These are phyloP conservation scores for Battus philenor DNA, from an alignment of 1,140 invertebrate species.

Conservation along the genomic window DNA sequence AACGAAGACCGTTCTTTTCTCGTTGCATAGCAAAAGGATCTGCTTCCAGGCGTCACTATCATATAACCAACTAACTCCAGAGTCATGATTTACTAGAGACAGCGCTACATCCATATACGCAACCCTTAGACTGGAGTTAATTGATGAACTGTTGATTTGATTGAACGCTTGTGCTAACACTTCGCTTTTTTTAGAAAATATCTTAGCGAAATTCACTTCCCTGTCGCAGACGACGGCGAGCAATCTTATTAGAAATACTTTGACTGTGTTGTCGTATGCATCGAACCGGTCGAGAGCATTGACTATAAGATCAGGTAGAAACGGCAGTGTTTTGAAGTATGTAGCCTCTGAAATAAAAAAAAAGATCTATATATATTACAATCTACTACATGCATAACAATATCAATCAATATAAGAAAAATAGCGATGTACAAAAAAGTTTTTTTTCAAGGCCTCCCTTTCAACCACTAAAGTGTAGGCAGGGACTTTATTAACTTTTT, in stretches of 20 bases:
- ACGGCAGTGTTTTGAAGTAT: constrained; percentile 32
- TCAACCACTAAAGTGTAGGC: too few relatives aligned
- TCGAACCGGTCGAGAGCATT: constrained; percentile 33
- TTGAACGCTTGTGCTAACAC: constrained; percentile 35
- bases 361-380: constrained; percentile 8
- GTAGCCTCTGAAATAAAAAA: constrained; percentile 42
- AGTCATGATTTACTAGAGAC: constrained; percentile 41
- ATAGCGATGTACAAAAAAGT: too few relatives aligned
- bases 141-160: constrained; percentile 35
- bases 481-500: too few relatives aligned
- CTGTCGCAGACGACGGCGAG: constrained; percentile 36
- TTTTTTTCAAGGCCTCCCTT: too few relatives aligned
- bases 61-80: constrained; percentile 51
- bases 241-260: constrained; percentile 52
- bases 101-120: constrained; percentile 57
- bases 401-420: too few relatives aligned
- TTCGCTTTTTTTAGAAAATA: constrained; percentile 37
- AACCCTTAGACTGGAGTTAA: constrained; percentile 48
- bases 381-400: too few relatives aligned
- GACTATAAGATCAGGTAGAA: constrained; percentile 38
- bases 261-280: constrained; percentile 47
- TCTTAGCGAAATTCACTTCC: constrained; percentile 50
- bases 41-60: constrained; percentile 52
- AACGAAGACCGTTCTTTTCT: constrained; percentile 56
- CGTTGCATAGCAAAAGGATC: constrained; percentile 44